phyloP scores from a whole-genome alignment of 2,113 vertebrate species.

The Pachypanchax playfairii region DNA sequence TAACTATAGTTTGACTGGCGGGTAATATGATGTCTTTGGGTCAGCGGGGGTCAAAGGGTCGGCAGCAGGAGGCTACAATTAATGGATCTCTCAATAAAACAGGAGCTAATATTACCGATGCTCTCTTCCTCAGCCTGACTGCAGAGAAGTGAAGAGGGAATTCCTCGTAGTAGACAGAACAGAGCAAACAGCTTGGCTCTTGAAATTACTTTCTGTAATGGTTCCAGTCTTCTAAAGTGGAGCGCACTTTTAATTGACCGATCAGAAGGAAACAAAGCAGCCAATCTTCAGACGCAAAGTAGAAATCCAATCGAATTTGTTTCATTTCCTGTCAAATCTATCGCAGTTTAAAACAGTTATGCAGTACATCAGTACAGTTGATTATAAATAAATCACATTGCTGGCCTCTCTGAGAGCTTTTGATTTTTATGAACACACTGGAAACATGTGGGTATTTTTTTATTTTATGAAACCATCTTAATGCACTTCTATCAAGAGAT shows the following conservation, averaged over 20 bases:
- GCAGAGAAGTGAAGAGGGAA: slow-evolving; percentile 64
- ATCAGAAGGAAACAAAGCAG: slow-evolving; percentile 70
- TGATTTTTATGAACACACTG: slow-evolving; percentile 50
- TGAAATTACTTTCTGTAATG: slow-evolving; percentile 73
- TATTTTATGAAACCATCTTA: neutral
- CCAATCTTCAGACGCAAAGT: slow-evolving; percentile 58
- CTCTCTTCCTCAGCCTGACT: slow-evolving; percentile 57
- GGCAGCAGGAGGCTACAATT: slow-evolving; percentile 77
- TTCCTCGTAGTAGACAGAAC: slow-evolving; percentile 54
- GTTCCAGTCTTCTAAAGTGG: slow-evolving; percentile 61
- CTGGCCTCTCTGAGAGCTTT: slow-evolving; percentile 62
- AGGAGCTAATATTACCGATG: slow-evolving; percentile 80
- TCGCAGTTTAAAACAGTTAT: slow-evolving; percentile 50
- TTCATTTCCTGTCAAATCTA: slow-evolving; percentile 71
- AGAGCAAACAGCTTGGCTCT: slow-evolving; percentile 74
- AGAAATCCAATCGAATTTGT: slow-evolving; percentile 67
- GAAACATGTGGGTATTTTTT: slow-evolving; percentile 53
- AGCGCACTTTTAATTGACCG: slow-evolving; percentile 74
- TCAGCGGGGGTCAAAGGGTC: slow-evolving; percentile 77
- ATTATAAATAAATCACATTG: slow-evolving; percentile 71
- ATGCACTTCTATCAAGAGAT: neutral
- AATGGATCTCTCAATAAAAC: slow-evolving; percentile 84
- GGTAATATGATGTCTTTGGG: slow-evolving; percentile 81
- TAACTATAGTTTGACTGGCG: slow-evolving; percentile 34
- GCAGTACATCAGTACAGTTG: slow-evolving; percentile 67